phyloP scores from a whole-genome alignment of 2,113 vertebrate species.

The Progne subis region DNA sequence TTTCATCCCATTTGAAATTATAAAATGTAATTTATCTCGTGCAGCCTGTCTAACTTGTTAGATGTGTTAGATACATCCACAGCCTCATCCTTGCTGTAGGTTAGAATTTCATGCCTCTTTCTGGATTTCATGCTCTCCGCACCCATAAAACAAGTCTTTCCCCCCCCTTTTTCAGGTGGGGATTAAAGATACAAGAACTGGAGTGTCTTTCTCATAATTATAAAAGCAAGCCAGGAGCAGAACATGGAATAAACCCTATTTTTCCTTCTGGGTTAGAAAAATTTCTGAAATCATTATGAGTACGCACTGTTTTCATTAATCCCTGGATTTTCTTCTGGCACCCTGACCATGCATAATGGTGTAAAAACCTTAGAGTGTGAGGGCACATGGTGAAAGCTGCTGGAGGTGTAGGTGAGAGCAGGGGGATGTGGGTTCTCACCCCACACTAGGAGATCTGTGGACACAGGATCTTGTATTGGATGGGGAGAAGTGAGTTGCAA shows the following conservation, averaged over 20 bases:
- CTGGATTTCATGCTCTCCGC: background rate
- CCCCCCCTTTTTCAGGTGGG: fast-evolving
- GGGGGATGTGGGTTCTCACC: fast-evolving
- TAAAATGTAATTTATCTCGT: background rate
- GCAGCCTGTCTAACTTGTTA: background rate
- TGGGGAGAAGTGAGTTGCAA: background rate
- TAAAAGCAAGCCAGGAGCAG: background rate
- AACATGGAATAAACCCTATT: background rate
- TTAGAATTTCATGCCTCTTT: background rate
- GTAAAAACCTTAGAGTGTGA: fast-evolving
- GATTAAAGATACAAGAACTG: background rate
- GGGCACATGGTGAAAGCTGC: background rate
- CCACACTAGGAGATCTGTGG: background rate
- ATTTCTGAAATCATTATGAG: background rate
- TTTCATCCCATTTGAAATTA: background rate
- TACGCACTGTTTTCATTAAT: fast-evolving
- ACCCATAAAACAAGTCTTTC: background rate
- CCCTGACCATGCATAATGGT: fast-evolving
- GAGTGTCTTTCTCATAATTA: background rate
- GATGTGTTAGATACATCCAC: background rate
- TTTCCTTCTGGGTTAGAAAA: background rate
- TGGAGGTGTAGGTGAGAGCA: background rate
- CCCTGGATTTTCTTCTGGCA: background rate
- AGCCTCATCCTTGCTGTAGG: background rate
- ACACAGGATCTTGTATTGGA: background rate